Base-by-base conservation (phyloP, 2,113 vertebrate species). In the Engystomops pustulosus region DNA sequence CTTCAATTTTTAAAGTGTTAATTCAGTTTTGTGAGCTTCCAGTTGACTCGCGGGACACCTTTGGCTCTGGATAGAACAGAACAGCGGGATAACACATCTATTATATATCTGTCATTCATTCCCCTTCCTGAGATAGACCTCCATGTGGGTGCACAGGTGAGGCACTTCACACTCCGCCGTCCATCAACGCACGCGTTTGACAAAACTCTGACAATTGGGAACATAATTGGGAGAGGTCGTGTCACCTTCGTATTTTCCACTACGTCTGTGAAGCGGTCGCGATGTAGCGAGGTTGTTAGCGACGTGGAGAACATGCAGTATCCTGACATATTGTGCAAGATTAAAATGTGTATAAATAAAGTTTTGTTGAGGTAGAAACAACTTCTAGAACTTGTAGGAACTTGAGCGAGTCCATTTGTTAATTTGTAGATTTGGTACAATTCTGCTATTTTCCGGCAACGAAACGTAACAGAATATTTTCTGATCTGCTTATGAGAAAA, bases 131-230 rank as follows among this genome's bases (percentile, higher is more conserved):
- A 34, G 62, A 20, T 15, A 53, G 74, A 36, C 32, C 32, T 32
- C 53, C 6, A 53, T 77, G 74, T 77, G 49, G 38, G 9, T 1
- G 32, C 7, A 23, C 74, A 53, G 32, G 49, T 36, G 74, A 53
- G 14, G 6, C 4, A 30, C 12, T n/a, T 51, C 45, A 34, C 44
- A 47, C 47, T 34, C 6, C 15, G 0, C 30, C 20, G 32, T 55
- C 74, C 15, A 36, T 47, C 36, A 47, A 27, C 41, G 47, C 15
- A 27, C 41, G 3, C 30, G 2, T 53, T 38, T 58, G 32, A 58
- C 74, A 77, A 77, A 58, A 12, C 74, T 23, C 0, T 58, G 74
- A 77, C 74, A 77, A 77, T 38, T 25, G 49, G 58, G 49, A 77
- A 77, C 12, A 77, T 77, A 77, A 23, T 77, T 77, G 49, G 49